These are phyloP conservation scores for Atherinosoma microstoma DNA, from an alignment of 2,797 vertebrate genomes.

Conservation along the genomic window DNA sequence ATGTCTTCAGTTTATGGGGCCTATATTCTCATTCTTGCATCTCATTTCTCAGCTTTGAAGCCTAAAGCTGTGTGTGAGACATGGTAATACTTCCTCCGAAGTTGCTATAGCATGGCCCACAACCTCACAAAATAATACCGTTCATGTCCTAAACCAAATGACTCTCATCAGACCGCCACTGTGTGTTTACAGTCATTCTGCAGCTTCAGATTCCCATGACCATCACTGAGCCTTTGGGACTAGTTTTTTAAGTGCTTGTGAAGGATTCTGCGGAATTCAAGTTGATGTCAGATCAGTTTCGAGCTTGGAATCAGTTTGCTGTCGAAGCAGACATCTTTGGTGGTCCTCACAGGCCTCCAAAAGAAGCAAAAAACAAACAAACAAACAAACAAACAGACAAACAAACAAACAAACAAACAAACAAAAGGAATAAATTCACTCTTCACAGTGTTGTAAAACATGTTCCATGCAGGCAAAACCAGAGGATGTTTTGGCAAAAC, in stretches of 20 bases:
- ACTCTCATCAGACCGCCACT: slow-evolving; percentile 46
- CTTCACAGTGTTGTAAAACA: slow-evolving; percentile 68
- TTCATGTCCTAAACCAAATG: slow-evolving; percentile 35
- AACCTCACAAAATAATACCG: slow-evolving; percentile 30
- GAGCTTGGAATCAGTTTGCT: slow-evolving; percentile 68
- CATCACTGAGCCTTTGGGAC: slow-evolving; percentile 52
- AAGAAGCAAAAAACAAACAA: neutral
- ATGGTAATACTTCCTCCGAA: slow-evolving; percentile 21
- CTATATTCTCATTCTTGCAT: slow-evolving; percentile 16
- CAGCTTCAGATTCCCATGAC: slow-evolving; percentile 66
- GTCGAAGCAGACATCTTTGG: slow-evolving; percentile 68
- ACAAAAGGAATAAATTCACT: neutral
- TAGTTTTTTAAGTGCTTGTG: slow-evolving; percentile 39
- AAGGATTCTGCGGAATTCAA: slow-evolving; percentile 22
- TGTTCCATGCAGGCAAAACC: slow-evolving; percentile 71
- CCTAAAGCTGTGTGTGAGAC: slow-evolving; percentile 21
- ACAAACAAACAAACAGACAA: neutral
- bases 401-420: no score
- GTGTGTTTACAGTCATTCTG: slow-evolving; percentile 55
- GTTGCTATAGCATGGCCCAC: slow-evolving; percentile 26
- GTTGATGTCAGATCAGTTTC: slow-evolving; percentile 40
- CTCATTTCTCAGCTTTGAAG: slow-evolving; percentile 25
- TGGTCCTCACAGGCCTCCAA: slow-evolving; percentile 67
- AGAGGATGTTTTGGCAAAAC: slow-evolving; percentile 72
- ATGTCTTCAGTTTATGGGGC: slow-evolving; percentile 12